Percentiles rank a stretch among this genome's conserved stretches.
phyloP scores from a whole-genome alignment of 2,797 vertebrate genomes.

The Smutsia temminckii region DNA sequence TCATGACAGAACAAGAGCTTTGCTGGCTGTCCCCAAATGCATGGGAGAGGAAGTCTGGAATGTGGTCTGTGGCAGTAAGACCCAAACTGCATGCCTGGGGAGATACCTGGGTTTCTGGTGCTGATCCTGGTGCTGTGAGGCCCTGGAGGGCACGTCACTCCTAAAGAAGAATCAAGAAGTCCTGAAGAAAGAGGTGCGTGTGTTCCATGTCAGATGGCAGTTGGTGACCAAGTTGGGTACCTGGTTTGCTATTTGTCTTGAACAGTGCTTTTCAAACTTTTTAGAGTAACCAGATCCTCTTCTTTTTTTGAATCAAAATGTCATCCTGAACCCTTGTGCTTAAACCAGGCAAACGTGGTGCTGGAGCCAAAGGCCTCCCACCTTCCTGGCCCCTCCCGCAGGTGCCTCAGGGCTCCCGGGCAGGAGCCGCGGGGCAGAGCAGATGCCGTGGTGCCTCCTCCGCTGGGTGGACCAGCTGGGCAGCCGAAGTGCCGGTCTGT shows the following conservation, averaged over 20 bases:
- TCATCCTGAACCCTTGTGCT: background rate
- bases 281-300: background rate
- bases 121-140: background rate
- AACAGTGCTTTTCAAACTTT: background rate
- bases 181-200: background rate
- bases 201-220: background rate
- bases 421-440: fast-evolving
- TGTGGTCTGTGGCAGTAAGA: background rate
- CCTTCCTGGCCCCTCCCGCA: background rate
- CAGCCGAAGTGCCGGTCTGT: background rate
- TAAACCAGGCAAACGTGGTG: background rate
- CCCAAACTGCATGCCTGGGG: fast-evolving
- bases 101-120: background rate
- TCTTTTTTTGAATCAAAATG: background rate
- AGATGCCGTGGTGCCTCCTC: fast-evolving
- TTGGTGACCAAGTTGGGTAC: background rate
- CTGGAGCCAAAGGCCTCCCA: background rate
- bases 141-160: fast-evolving
- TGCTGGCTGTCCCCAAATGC: fast-evolving
- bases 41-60: background rate
- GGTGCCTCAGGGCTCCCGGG: background rate
- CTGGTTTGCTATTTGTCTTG: background rate
- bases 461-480: background rate
- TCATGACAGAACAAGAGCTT: background rate
- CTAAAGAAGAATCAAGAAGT: background rate